phyloP scores from a whole-genome alignment of 2,888 invertebrate genomes.

The Apocheima hispidaria region DNA sequence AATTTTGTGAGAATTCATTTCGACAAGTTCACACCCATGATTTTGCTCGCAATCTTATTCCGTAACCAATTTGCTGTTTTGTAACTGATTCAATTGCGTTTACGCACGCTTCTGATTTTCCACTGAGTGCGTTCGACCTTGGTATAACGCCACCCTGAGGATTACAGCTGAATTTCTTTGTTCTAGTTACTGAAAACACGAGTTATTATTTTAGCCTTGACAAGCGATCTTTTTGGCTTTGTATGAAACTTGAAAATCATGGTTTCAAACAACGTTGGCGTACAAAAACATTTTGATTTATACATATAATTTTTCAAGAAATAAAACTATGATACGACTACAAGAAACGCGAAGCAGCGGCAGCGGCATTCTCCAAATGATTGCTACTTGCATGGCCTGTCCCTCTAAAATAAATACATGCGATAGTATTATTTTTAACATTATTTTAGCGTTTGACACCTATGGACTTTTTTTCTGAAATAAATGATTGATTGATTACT shows the following conservation, averaged over 20 bases:
- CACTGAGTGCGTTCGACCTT: slow-evolving; percentile 61
- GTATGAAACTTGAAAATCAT: not conserved
- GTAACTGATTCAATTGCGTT: slow-evolving; percentile 54
- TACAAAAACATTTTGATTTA: too few relatives aligned
- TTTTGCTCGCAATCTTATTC: slow-evolving; percentile 47
- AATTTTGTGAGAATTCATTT: slow-evolving; percentile 39
- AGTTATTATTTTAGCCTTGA: not conserved
- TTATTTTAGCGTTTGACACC: too few relatives aligned
- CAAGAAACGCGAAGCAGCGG: too few relatives aligned
- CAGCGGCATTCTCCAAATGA: too few relatives aligned
- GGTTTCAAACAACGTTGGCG: too few relatives aligned
- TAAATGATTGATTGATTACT: too few relatives aligned
- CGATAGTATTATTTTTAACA: too few relatives aligned
- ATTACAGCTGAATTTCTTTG: slow-evolving; percentile 20
- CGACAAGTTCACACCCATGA: slow-evolving; percentile 41
- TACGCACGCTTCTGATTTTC: slow-evolving; percentile 58
- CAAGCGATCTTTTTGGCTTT: not conserved
- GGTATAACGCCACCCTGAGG: slow-evolving; percentile 36
- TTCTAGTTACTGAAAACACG: slow-evolving; percentile 6
- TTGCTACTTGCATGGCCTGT: too few relatives aligned
- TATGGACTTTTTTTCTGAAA: too few relatives aligned
- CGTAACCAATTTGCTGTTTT: slow-evolving; percentile 56
- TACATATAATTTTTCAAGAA: too few relatives aligned
- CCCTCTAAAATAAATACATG: too few relatives aligned
- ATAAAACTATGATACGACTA: too few relatives aligned